Percentiles rank a stretch among this genome's conserved stretches.
These are phyloP conservation scores for Diuraphis noxia DNA, from an alignment of 1,140 invertebrate species.

Conservation along the genomic window DNA sequence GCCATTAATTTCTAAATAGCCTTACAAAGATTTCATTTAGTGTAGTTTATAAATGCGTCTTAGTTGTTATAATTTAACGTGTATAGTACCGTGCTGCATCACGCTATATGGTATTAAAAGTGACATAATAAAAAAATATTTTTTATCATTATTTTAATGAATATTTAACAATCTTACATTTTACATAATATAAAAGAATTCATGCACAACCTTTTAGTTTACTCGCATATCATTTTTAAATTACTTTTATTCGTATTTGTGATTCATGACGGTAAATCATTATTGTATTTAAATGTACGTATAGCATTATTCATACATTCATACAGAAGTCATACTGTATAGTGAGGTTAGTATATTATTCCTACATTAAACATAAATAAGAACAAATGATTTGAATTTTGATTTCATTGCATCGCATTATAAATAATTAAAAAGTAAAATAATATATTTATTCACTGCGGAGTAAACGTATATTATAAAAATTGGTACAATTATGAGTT, in stretches of 20 bases:
- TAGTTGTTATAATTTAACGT: not conserved
- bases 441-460: not conserved
- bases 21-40: slow-evolving; percentile 11
- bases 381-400: not conserved
- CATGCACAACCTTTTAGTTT: not conserved
- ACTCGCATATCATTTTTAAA: not conserved
- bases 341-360: not conserved
- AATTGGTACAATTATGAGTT: not conserved
- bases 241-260: not conserved
- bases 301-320: not conserved
- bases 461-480: not conserved
- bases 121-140: not conserved
- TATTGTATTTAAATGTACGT: not conserved
- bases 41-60: not conserved
- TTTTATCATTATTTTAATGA: slow-evolving; percentile 7
- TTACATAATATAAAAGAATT: not conserved
- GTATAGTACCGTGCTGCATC: not conserved
- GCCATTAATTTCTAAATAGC: not conserved
- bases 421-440: not conserved
- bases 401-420: not conserved
- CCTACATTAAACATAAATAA: not conserved
- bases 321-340: not conserved
- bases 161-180: not conserved
- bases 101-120: not conserved
- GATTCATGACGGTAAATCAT: not conserved